These are phyloP conservation scores for Helicolenus hilgendorfi DNA, from an alignment of 2,797 vertebrate genomes.

Conservation along the genomic window DNA sequence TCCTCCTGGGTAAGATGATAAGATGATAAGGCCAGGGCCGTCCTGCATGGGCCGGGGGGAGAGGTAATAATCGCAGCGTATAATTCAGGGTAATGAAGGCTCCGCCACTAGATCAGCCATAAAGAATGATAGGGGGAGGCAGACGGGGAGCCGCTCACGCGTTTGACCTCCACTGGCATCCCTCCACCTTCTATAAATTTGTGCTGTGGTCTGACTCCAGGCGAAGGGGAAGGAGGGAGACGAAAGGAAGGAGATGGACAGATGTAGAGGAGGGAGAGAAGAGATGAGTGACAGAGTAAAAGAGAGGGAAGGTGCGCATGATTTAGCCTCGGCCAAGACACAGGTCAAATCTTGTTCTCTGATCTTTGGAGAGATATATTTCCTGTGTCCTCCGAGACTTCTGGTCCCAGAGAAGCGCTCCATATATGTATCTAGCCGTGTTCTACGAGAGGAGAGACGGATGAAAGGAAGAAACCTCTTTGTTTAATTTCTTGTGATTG, in stretches of 20 bases:
- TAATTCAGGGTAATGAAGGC: constrained; percentile 89
- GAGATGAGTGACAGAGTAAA: constrained; percentile 58
- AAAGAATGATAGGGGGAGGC: constrained; percentile 85
- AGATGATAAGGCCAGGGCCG: constrained; percentile 81
- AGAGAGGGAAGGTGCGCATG: constrained; percentile 23
- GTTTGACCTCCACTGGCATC: constrained; percentile 85
- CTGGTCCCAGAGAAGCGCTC: constrained; percentile 10
- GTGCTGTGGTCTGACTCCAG: constrained; percentile 63
- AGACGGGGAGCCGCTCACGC: constrained; percentile 72
- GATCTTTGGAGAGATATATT: constrained; percentile 62
- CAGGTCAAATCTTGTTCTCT: constrained; percentile 64
- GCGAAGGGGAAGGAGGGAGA: constrained; percentile 41
- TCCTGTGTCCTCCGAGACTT: constrained; percentile 23
- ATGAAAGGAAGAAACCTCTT: constrained; percentile 26
- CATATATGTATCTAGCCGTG: neutral
- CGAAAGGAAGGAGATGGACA: constrained; percentile 49
- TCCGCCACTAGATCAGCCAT: constrained; percentile 83
- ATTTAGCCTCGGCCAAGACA: constrained; percentile 65
- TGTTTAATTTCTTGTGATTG: constrained; percentile 52
- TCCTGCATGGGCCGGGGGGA: constrained; percentile 72
- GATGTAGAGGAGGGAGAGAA: constrained; percentile 46
- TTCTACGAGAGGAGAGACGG: neutral
- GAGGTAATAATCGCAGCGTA: constrained; percentile 82
- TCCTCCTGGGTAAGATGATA: constrained; percentile 85
- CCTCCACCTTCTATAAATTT: constrained; percentile 85